Conservation (phyloP, 1,140 invertebrate genomes). For the Drosophila gunungcola region DNA sequence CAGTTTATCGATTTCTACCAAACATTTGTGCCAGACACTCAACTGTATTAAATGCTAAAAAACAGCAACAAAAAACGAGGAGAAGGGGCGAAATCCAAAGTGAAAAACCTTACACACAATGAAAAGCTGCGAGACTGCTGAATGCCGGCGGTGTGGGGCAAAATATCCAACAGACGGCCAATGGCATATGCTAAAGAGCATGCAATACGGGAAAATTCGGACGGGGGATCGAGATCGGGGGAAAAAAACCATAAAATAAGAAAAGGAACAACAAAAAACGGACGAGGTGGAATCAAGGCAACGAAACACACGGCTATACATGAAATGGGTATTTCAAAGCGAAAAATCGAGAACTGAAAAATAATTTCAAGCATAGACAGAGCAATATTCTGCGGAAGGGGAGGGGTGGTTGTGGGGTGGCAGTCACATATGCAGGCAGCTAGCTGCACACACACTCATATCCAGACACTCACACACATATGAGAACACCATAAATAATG, state of each 20-base stretch:
- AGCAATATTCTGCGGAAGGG: not conserved
- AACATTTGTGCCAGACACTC: constrained; percentile 83
- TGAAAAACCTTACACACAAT: constrained; percentile 83
- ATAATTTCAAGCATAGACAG: constrained; percentile 74
- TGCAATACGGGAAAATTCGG: constrained; percentile 76
- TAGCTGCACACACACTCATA: constrained; percentile 69
- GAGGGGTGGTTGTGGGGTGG: constrained; percentile 1
- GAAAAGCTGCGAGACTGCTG: constrained; percentile 69
- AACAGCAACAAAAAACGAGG: constrained; percentile 64
- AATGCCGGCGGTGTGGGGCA: not conserved
- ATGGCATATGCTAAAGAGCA: constrained; percentile 82
- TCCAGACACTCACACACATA: constrained; percentile 47
- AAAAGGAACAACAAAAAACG: constrained; percentile 31
- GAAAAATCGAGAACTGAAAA: constrained; percentile 83
- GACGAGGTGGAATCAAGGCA: constrained; percentile 50
- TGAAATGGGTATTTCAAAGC: constrained; percentile 81
- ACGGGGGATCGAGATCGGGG: constrained; percentile 31
- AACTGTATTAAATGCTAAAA: constrained; percentile 84
- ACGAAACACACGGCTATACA: constrained; percentile 58
- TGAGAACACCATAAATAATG: constrained; percentile 83
- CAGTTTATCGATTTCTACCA: constrained; percentile 84
- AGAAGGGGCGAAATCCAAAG: constrained; percentile 50
- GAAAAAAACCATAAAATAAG: constrained; percentile 52
- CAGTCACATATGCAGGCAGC: constrained; percentile 74
- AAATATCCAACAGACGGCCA: constrained; percentile 60